phyloP scores from a whole-genome alignment of 2,888 invertebrate species.

The Dexiosoma caninum region DNA sequence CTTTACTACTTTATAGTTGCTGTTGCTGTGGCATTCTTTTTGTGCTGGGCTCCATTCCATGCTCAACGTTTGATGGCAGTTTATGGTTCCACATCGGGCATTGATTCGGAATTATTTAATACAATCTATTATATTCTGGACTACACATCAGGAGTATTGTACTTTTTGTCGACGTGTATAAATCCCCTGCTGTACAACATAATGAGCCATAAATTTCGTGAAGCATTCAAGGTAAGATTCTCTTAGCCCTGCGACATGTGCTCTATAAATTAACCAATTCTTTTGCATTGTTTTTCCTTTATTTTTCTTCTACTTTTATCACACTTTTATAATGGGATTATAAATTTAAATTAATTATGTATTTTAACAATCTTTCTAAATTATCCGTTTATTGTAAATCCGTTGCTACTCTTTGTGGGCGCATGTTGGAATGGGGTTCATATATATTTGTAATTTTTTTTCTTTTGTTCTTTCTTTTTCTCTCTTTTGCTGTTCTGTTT shows the following conservation, averaged over 20 bases:
- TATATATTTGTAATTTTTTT: neutral
- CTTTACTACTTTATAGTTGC: slow-evolving; percentile 87
- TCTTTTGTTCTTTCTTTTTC: neutral
- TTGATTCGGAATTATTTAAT: slow-evolving; percentile 77
- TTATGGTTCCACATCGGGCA: slow-evolving; percentile 79
- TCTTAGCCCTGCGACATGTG: neutral
- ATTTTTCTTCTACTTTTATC: slow-evolving; percentile 1
- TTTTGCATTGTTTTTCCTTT: neutral
- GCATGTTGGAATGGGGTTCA: slow-evolving; percentile 7
- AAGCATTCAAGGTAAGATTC: slow-evolving; percentile 82
- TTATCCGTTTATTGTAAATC: neutral
- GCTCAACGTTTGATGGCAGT: slow-evolving; percentile 91
- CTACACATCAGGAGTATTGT: slow-evolving; percentile 83
- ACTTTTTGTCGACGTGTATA: slow-evolving; percentile 84
- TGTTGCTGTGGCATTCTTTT: slow-evolving; percentile 88
- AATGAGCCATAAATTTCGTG: slow-evolving; percentile 85
- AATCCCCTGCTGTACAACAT: slow-evolving; percentile 85
- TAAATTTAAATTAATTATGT: neutral
- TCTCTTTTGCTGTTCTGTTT: slow-evolving; percentile 5
- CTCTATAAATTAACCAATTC: neutral
- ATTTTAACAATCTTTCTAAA: neutral
- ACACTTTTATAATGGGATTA: neutral
- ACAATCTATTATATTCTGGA: slow-evolving; percentile 82
- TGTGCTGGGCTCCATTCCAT: slow-evolving; percentile 96
- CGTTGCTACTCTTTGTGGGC: neutral